Conservation (phyloP, 2,113 vertebrate genomes). For the Bubalus kerabau region DNA sequence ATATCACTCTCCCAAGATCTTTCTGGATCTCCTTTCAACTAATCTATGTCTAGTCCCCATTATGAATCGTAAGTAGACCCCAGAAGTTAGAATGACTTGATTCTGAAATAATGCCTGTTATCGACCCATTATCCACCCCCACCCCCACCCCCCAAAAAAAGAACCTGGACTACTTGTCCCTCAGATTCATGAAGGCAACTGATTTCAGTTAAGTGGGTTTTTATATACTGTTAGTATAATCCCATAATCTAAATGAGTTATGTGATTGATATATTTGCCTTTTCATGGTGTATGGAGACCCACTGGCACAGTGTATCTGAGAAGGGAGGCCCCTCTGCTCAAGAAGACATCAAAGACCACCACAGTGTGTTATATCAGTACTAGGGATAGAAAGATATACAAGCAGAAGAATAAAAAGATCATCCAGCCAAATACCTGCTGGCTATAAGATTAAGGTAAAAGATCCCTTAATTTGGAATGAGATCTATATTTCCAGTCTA, state of each 20-base stretch:
- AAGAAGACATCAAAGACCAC: background rate
- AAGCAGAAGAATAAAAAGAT: background rate
- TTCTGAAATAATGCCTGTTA: background rate
- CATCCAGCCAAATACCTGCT: background rate
- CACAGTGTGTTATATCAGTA: background rate
- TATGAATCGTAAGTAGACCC: background rate
- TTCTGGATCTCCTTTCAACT: background rate
- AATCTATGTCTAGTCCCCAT: background rate
- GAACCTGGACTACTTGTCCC: background rate
- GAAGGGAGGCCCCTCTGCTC: background rate
- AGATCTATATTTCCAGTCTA: background rate
- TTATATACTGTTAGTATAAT: background rate
- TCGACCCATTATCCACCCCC: accelerated
- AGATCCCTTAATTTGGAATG: background rate
- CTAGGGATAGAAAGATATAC: background rate
- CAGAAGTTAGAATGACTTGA: background rate
- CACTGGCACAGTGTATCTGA: background rate
- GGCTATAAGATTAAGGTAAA: background rate
- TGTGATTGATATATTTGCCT: background rate
- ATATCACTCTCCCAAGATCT: background rate
- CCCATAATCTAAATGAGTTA: background rate
- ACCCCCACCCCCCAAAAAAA: accelerated
- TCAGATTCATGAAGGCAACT: background rate
- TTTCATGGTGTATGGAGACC: background rate
- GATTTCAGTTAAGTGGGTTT: background rate